A percentile compares a stretch with the other conserved stretches of the same genome.
Evolutionary conservation across 2,113 vertebrate species (phyloP).

Genomic region (Ellobius talpinus): DNA sequence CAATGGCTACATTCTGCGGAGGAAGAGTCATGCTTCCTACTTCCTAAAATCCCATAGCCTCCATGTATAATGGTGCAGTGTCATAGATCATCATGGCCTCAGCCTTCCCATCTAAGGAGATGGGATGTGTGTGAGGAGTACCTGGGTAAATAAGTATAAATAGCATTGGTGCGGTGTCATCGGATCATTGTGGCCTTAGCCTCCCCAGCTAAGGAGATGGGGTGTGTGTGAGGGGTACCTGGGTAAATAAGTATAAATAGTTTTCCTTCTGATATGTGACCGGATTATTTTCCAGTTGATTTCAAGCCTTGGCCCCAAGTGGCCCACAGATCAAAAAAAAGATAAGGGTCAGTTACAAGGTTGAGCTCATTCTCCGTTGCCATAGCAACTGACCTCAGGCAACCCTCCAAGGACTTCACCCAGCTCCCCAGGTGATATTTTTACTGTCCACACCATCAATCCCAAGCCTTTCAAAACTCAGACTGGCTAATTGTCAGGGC

Average conservation of each 20-base stretch:
- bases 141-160: constrained; percentile 89
- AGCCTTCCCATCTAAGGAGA: not conserved
- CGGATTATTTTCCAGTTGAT: constrained; percentile 92
- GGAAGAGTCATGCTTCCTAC: not conserved
- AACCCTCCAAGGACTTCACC: constrained; percentile 93
- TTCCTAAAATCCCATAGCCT: not conserved
- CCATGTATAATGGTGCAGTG: not conserved
- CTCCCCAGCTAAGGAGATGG: constrained; percentile 19
- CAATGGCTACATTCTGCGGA: not conserved
- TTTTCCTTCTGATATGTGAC: constrained; percentile 91
- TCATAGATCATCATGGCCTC: not conserved
- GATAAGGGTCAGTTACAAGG: constrained; percentile 98
- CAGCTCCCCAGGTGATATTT: constrained; percentile 92
- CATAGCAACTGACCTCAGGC: constrained; percentile 98
- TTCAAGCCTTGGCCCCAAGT: constrained; percentile 90
- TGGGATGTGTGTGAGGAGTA: constrained; percentile 73
- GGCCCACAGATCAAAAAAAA: constrained; percentile 93
- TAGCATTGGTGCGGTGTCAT: constrained; percentile 55
- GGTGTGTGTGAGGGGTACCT: constrained; percentile 80
- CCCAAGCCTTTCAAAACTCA: constrained; percentile 84
- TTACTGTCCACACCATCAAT: constrained; percentile 92
- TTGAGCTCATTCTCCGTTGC: constrained; percentile 93
- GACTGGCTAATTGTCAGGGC: constrained; percentile 86
- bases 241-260: constrained; percentile 89
- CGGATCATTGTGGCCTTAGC: accelerated